A percentile compares a stretch with the other conserved stretches of the same genome.
Evolutionary conservation across 2,113 vertebrate species (phyloP).

Genomic region (Albula glossodonta): DNA sequence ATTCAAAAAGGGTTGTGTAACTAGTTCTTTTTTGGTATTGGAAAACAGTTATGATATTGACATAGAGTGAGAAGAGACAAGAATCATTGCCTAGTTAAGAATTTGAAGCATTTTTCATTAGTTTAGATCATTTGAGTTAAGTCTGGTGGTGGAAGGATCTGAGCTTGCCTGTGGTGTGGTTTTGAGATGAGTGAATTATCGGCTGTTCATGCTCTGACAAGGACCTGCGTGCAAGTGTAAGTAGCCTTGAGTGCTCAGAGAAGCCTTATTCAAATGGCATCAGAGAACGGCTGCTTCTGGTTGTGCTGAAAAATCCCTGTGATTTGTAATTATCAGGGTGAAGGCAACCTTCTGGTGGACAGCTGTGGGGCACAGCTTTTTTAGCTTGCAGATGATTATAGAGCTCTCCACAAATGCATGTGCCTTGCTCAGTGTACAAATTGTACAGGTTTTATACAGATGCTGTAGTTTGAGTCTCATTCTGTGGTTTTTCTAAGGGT

Average conservation of each 20-base stretch:
- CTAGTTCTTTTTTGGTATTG: neutral
- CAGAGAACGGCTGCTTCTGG: neutral
- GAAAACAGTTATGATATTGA: neutral
- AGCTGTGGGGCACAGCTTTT: neutral
- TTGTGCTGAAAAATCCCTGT: slow-evolving; percentile 17
- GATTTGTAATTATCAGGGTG: slow-evolving; percentile 20
- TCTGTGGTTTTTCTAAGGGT: neutral
- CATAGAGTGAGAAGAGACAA: neutral
- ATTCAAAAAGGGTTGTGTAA: neutral
- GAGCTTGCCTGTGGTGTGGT: neutral
- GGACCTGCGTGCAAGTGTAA: neutral
- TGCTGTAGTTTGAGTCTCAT: neutral
- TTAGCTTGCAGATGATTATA: neutral
- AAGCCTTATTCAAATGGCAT: neutral
- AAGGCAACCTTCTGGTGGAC: neutral
- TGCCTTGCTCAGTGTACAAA: neutral
- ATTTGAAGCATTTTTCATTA: neutral
- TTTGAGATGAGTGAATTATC: neutral
- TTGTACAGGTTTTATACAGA: neutral
- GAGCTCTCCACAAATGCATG: neutral
- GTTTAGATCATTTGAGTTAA: neutral
- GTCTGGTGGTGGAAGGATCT: neutral
- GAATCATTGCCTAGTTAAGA: neutral
- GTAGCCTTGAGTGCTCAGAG: neutral
- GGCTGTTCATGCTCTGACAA: neutral